Conservation (phyloP, 2,797 vertebrate genomes). For the Etheostoma nigrum region DNA sequence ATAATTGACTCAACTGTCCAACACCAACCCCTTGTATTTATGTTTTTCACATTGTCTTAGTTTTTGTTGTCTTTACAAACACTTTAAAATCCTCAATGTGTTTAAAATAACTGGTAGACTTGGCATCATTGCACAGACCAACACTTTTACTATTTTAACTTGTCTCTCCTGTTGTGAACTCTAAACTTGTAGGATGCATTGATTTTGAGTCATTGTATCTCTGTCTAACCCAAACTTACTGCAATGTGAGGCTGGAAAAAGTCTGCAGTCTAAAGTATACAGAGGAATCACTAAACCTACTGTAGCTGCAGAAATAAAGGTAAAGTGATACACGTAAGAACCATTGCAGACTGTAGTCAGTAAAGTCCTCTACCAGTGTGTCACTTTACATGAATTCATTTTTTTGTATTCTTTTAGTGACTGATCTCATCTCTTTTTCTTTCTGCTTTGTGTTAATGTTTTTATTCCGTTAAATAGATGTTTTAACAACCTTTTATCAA, state of each 20-base stretch:
- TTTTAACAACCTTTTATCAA: constrained; percentile 58
- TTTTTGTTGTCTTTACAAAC: constrained; percentile 51
- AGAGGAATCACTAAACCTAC: constrained; percentile 22
- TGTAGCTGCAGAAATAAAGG: constrained; percentile 31
- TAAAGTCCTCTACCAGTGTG: constrained; percentile 18
- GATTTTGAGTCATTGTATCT: constrained; percentile 28
- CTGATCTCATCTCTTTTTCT: constrained; percentile 31
- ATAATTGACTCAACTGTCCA: constrained; percentile 42
- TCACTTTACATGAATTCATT: constrained; percentile 22
- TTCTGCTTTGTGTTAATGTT: constrained; percentile 62
- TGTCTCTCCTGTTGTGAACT: constrained; percentile 20
- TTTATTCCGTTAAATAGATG: constrained; percentile 60
- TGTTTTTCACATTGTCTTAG: constrained; percentile 64
- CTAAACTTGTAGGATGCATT: constrained; percentile 30
- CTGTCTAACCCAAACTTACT: constrained; percentile 31
- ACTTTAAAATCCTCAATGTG: constrained; percentile 32
- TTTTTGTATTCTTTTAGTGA: constrained; percentile 51
- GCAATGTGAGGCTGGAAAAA: constrained; percentile 16
- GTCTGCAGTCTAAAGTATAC: constrained; percentile 13
- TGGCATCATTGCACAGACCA: constrained; percentile 34
- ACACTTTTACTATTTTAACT: constrained; percentile 28
- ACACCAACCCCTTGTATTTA: constrained; percentile 65
- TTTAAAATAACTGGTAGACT: constrained; percentile 19
- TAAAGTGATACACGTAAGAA: constrained; percentile 12
- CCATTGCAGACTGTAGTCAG: constrained; percentile 29